These are phyloP conservation scores for Sturnus vulgaris DNA, from an alignment of 2,113 vertebrate species.

Conservation along the genomic window DNA sequence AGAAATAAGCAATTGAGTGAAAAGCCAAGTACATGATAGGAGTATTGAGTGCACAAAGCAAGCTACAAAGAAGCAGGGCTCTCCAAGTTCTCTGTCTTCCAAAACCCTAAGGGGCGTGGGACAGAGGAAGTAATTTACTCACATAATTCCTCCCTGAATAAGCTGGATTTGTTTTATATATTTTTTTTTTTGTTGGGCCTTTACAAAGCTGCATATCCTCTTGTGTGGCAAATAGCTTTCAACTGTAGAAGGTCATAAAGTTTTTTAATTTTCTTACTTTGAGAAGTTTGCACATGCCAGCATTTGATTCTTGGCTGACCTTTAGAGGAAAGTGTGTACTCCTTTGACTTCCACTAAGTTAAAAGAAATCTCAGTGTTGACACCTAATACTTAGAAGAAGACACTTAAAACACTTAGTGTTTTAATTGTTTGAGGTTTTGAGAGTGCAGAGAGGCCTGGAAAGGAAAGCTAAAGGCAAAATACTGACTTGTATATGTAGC, in stretches of 20 bases:
- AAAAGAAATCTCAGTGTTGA: background rate
- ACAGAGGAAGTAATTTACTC: rapidly evolving
- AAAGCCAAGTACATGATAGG: background rate
- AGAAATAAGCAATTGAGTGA: background rate
- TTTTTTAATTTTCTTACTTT: background rate
- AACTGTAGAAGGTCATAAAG: background rate
- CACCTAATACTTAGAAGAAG: background rate
- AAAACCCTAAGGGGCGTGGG: background rate
- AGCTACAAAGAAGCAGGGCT: background rate
- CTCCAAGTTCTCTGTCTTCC: background rate
- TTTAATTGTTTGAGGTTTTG: background rate
- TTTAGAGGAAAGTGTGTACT: background rate
- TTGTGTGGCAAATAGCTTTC: background rate
- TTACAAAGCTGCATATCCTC: rapidly evolving
- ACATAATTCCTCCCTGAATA: background rate
- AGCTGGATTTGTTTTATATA: background rate
- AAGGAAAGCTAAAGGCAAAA: background rate
- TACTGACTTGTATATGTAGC: background rate
- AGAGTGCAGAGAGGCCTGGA: background rate
- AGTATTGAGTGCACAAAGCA: background rate
- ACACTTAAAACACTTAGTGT: background rate
- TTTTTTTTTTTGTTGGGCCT: background rate
- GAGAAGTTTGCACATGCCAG: background rate
- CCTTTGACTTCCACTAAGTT: background rate
- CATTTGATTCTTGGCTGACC: background rate